Base-by-base conservation (phyloP, 2,797 vertebrate species). In the Cuculus canorus region DNA sequence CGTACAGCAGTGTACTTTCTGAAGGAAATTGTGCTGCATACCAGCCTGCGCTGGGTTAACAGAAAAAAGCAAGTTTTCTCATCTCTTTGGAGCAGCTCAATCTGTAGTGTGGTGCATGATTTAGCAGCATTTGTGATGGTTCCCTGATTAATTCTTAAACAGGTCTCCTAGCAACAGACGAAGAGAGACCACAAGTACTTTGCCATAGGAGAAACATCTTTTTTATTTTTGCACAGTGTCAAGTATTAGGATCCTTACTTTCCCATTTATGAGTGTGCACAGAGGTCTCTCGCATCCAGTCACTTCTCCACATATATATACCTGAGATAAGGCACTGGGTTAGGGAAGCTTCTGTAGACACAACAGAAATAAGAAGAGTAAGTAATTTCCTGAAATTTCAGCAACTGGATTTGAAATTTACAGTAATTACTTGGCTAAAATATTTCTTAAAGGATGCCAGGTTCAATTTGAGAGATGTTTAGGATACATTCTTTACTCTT, bases 111-210 rank as follows among this genome's bases (percentile, higher is more conserved):
- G 76, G 86, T 48, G 39, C 75, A 92, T 96, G 93, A 95, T 97
- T 97, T 97, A 96, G 95, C 78, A 94, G 88, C 85, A 85, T 96
- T 97, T 94, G 95, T 93, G 70, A 97, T 92, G 82, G 92, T 95
- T 97, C 89, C 78, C 75, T 96, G 93, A 97, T 96, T 97, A 95
- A 97, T 82, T 96, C 93, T 96, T 96, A 97, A 94, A 88, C 73
- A 93, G 82, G 94, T 98, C 95, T 98, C 97, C 95, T 98, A 97
- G 97, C 96, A 98, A 98, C 97, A 93, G 85, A 83, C 3, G 25
- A 92, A 95, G 50, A 73, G 86, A 96, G 59, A 94, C 83, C 75
- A 66, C 13, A 32, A 95, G 78, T 88, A 68, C 79, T 95, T 88
- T 77, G 84, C 80, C 89, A 92, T 43, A 68, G 61, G 68, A 92